These are phyloP conservation scores for Orius insidiosus DNA, from an alignment of 1,140 invertebrate genomes.

Conservation along the genomic window DNA sequence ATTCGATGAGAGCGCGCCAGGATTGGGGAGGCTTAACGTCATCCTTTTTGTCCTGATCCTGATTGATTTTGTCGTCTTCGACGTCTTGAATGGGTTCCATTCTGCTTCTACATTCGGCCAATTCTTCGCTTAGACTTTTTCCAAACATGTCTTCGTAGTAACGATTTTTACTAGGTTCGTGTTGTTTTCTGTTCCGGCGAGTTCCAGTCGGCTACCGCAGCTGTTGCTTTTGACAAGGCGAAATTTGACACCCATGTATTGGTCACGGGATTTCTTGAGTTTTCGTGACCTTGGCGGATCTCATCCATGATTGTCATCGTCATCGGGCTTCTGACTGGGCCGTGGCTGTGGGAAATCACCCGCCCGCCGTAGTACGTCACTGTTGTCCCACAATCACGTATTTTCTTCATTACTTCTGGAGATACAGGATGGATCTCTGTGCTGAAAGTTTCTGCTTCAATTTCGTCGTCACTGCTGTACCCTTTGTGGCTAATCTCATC, in stretches of 20 bases:
- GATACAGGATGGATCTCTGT: conserved; percentile 22
- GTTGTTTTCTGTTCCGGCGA: conserved; percentile 40
- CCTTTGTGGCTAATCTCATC: conserved; percentile 21
- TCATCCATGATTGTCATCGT: conserved; percentile 45
- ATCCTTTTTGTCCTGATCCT: conserved; percentile 1
- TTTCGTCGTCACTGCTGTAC: conserved; percentile 19
- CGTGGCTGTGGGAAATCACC: conserved; percentile 45
- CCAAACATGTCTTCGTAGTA: conserved; percentile 14
- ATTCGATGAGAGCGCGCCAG: conserved; percentile 15
- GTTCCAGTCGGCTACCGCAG: conserved; percentile 60
- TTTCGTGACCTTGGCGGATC: conserved; percentile 24
- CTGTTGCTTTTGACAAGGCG: conserved; percentile 63
- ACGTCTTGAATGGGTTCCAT: conserved; percentile 18
- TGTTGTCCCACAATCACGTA: conserved; percentile 61
- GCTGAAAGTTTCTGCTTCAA: conserved; percentile 23
- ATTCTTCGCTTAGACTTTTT: conserved; percentile 12
- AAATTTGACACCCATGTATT: conserved; percentile 24
- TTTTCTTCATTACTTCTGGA: conserved; percentile 61
- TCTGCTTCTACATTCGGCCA: conserved; percentile 11
- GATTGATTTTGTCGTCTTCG: conserved; percentile 2
- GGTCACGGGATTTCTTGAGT: conserved; percentile 4
- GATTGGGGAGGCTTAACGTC: conserved; percentile 7
- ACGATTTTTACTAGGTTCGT: conserved; percentile 46
- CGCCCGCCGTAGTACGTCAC: conserved; percentile 73
- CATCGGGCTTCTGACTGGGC: conserved; percentile 40